Evolutionary conservation across 2,888 invertebrate genomes (phyloP), one percentile per base, ranked within the genome.

Genomic region (Papilio protenor): DNA sequence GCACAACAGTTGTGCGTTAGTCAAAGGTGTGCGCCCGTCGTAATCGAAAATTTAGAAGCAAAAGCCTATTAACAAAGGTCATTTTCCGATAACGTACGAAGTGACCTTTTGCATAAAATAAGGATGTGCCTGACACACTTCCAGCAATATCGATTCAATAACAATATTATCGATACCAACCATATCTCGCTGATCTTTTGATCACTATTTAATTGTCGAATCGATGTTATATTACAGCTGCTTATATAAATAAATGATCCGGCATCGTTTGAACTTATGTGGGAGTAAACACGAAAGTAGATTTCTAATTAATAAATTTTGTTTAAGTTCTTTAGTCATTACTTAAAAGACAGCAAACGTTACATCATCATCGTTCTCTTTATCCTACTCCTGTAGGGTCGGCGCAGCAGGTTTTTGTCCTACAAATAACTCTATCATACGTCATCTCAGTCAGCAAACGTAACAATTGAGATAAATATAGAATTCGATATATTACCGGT

Each of bases 121-220:
- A 75, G 64, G 69, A 69, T 59, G 47, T 59, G 16, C 27, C 27
- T 77, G 59, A 73, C 77, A 77, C 49, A 74, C 45, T 73, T 73
- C 33, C 23, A 33, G 12, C n/a, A 59, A 23, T 74, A 77, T 73
- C 77, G 76, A 69, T 77, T 73, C 76, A 61, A 73, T 74, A 71
- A 69, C 12, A 49, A 52, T 69, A 59, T 73, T 79, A 76, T 76
- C 73, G 64, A 59, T 77, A 52, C 49, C 33, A 61, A 18, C 27
- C 77, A 81, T 80, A 80, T 23, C 64, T 52, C 23, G 71, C 45
- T 69, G 77, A 79, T 79, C 79, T 72, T 61, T 45, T 75, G 72
- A 81, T 80, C 73, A 69, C 66, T 79, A 79, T 80, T 80, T 81
- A 79, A 81, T 80, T 73, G 69, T 73, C 70, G 61, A 77, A 81